Conservation (phyloP, 2,797 vertebrate genomes). For the Chromobotia macracanthus region DNA sequence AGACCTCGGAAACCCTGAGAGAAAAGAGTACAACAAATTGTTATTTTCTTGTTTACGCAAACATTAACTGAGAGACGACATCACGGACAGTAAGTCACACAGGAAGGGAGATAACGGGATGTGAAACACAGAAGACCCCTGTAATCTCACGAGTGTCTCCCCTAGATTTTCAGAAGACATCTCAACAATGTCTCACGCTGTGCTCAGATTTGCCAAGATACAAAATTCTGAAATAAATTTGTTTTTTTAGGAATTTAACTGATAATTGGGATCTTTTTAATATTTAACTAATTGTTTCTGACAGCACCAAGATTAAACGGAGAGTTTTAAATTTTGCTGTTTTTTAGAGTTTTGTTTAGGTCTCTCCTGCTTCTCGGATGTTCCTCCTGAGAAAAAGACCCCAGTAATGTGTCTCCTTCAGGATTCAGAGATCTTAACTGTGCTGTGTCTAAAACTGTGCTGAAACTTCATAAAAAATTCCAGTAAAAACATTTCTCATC, state of each 20-base stretch:
- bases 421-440: too few species aligned
- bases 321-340: too few species aligned
- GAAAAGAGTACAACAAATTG: slow-evolving; percentile 47
- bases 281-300: too few species aligned
- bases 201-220: not conserved
- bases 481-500: not conserved
- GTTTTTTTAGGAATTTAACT: not conserved
- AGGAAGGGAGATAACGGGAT: slow-evolving; percentile 64
- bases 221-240: not conserved
- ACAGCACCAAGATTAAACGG: too few species aligned
- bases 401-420: not conserved
- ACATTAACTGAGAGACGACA: slow-evolving; percentile 25
- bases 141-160: slow-evolving; percentile 26
- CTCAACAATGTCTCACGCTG: not conserved
- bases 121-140: slow-evolving; percentile 46
- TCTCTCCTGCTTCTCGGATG: not conserved
- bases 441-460: not conserved
- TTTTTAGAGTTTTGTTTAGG: too few species aligned
- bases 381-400: not conserved
- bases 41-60: slow-evolving; percentile 65
- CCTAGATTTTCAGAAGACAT: not conserved
- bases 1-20: slow-evolving; percentile 44
- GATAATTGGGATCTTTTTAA: not conserved
- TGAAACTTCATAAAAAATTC: not conserved
- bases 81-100: slow-evolving; percentile 38